phyloP scores from a whole-genome alignment of 2,113 vertebrate genomes.

The Apteryx owenii region DNA sequence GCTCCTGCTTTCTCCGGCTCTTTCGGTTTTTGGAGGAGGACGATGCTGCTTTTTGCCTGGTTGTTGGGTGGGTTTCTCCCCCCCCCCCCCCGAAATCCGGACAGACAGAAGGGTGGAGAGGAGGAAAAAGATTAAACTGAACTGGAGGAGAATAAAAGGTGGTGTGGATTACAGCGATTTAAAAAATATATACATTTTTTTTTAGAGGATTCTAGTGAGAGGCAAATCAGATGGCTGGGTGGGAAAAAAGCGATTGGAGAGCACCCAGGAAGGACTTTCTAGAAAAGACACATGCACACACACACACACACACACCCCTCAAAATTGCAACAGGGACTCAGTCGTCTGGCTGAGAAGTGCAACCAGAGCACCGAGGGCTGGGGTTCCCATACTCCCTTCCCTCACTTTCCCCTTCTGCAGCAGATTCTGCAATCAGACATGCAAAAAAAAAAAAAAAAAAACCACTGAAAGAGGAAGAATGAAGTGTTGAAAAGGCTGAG shows the following conservation, averaged over 20 bases:
- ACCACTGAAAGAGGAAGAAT: slow-evolving; percentile 39
- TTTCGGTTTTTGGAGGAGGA: slow-evolving; percentile 1
- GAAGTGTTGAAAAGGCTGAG: slow-evolving; percentile 61
- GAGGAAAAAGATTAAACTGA: slow-evolving; percentile 24
- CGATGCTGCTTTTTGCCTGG: slow-evolving; percentile 19
- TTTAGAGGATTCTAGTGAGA: background rate
- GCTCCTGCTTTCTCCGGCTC: slow-evolving; percentile 27
- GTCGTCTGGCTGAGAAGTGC: background rate
- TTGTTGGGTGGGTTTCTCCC: background rate
- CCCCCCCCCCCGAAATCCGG: background rate
- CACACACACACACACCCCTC: background rate
- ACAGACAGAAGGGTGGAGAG: background rate
- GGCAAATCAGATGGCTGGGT: slow-evolving; percentile 1
- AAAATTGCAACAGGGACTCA: background rate
- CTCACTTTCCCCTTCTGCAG: slow-evolving; percentile 4
- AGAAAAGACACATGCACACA: slow-evolving; percentile 9
- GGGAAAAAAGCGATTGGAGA: slow-evolving; percentile 14
- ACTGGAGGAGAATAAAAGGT: slow-evolving; percentile 8
- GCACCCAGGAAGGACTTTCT: slow-evolving; percentile 60
- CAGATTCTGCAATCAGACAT: slow-evolving; percentile 40
- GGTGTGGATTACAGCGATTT: slow-evolving; percentile 23
- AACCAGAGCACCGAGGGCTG: background rate
- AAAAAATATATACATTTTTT: background rate
- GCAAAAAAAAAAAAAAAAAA: background rate
- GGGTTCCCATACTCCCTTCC: background rate